Evolutionary conservation across 1,140 invertebrate species (phyloP).

Genomic region (Andricus grossulariae): DNA sequence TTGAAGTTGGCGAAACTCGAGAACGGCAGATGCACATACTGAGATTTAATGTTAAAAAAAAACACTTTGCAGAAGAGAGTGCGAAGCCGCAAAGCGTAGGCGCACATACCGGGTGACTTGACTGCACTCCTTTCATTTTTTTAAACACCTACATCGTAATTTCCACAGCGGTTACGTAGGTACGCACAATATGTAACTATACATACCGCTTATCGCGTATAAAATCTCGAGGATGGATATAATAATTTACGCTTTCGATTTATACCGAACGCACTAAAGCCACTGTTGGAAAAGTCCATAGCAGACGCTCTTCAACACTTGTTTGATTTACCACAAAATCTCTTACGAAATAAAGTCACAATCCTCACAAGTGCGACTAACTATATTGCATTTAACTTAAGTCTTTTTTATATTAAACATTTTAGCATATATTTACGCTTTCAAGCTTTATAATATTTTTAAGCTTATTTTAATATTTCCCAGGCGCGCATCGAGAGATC

Average conservation of each 20-base stretch:
- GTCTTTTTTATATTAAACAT: no score
- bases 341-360: neutral
- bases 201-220: neutral
- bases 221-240: slow-evolving; percentile 5
- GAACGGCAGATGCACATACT: neutral
- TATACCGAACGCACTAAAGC: neutral
- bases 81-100: neutral
- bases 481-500: no score
- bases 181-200: neutral
- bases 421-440: no score
- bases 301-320: no score
- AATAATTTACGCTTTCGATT: slow-evolving; percentile 8
- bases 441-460: no score
- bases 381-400: no score
- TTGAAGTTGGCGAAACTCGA: neutral
- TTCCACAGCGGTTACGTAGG: neutral
- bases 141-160: slow-evolving; percentile 21
- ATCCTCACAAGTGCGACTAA: neutral
- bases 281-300: no score
- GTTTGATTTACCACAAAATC: no score
- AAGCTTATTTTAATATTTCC: no score
- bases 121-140: slow-evolving; percentile 9
- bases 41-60: neutral
- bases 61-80: neutral
- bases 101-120: slow-evolving; percentile 1